A percentile compares a stretch with the other conserved stretches of the same genome.
Conservation (phyloP, 2,113 vertebrate genomes). For the Corapipo altera region DNA sequence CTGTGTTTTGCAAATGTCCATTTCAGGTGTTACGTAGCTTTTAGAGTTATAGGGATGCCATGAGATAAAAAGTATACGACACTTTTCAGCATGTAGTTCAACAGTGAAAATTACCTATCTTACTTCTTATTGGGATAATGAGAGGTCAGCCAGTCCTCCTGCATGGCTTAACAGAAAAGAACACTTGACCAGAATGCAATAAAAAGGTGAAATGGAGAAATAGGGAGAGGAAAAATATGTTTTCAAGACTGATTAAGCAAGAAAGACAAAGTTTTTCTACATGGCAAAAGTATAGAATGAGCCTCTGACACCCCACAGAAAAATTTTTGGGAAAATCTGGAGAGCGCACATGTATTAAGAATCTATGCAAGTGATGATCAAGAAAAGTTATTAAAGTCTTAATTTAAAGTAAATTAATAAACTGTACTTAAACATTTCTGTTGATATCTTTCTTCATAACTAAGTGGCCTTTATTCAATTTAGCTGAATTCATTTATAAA, state of each 20-base stretch:
- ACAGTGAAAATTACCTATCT: not conserved
- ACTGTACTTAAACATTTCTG: not conserved
- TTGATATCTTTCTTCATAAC: not conserved
- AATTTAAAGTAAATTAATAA: not conserved
- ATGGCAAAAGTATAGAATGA: not conserved
- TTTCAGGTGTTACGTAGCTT: not conserved
- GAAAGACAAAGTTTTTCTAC: not conserved
- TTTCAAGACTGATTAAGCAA: not conserved
- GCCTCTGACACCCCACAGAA: not conserved
- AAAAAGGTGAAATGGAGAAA: not conserved
- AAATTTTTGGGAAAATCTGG: not conserved
- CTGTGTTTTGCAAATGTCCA: not conserved
- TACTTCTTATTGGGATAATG: not conserved
- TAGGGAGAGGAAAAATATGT: not conserved
- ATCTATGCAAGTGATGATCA: not conserved
- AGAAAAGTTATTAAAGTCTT: not conserved
- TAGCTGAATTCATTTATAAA: not conserved
- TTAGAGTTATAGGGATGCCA: not conserved
- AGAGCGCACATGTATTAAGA: not conserved
- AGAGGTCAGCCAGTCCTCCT: not conserved
- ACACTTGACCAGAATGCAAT: not conserved
- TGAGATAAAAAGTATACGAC: not conserved
- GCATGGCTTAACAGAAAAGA: not conserved
- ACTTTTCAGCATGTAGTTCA: not conserved
- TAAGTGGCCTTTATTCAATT: not conserved